Evolutionary conservation across 2,888 invertebrate species (phyloP).

Genomic region (Cheilosia impressa): DNA sequence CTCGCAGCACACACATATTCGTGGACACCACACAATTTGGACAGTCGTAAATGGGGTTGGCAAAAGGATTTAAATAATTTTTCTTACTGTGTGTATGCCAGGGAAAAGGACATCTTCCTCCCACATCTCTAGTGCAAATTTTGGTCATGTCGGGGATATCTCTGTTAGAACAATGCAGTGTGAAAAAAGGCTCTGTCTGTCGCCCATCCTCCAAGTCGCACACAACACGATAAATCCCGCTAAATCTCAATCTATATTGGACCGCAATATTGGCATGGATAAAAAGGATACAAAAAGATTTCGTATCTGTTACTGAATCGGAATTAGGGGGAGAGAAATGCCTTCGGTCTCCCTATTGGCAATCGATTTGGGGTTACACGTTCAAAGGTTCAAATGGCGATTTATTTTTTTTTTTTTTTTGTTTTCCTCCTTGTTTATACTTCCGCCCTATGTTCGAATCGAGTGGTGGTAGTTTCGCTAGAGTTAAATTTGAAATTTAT

Average conservation of each 20-base stretch:
- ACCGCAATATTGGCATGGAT: conserved; percentile 66
- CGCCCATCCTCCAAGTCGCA: conserved; percentile 26
- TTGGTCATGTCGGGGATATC: conserved; percentile 24
- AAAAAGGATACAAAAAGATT: conserved; percentile 48
- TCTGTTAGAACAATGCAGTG: conserved; percentile 46
- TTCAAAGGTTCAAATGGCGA: conserved; percentile 54
- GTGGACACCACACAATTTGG: conserved; percentile 40
- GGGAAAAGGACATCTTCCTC: conserved; percentile 31
- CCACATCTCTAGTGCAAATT: conserved; percentile 34
- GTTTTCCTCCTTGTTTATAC: conserved; percentile 10
- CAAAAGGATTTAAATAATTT: conserved; percentile 73
- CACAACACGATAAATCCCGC: conserved; percentile 60
- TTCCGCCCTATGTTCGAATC: background rate
- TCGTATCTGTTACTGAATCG: conserved; percentile 24
- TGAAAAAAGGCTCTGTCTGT: conserved; percentile 8
- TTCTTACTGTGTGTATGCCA: conserved; percentile 41
- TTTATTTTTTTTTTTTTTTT: conserved; percentile 53
- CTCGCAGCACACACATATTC: conserved; percentile 2
- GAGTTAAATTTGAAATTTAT: conserved; percentile 44
- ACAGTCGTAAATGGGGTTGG: conserved; percentile 63
- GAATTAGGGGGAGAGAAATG: conserved; percentile 18
- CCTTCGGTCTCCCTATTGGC: conserved; percentile 16
- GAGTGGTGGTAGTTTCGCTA: background rate
- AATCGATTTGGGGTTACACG: conserved; percentile 52
- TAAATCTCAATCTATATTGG: conserved; percentile 62